Evolutionary conservation across 2,888 invertebrate species (phyloP), one percentile per base, ranked within the genome.

Genomic region (Epinotia demarniana): DNA sequence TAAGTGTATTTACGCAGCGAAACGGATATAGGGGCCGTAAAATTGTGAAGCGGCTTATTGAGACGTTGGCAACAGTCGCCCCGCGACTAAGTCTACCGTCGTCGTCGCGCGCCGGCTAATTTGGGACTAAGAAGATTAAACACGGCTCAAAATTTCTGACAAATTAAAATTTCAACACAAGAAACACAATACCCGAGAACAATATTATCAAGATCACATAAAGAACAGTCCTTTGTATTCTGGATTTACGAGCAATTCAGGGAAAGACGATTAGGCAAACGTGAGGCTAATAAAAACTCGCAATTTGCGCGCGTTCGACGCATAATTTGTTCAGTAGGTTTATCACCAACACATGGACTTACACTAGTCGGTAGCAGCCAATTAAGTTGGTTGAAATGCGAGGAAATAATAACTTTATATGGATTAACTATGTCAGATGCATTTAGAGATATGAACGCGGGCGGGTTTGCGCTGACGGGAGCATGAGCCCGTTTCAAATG

Each of bases 1-100:
- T 93, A 93, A 92, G 92, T 89, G 90, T 92, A 92, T 92, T 93
- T 92, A 93, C 90, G 91, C 90, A 90, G 90, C 89, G 90, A 89
- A 92, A 91, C 92, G 93, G 92, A 93, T 93, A 92, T 91, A 90
- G 91, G 86, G 88, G 89, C 89, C 86, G 89, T 92, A 92, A 92
- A 92, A 90, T 90, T 92, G 89, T 90, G 89, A 89, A 89, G 84
- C 91, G 87, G 89, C 90, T 91, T 92, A 92, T 92, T 92, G 91
- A 92, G 91, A 90, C 88, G 92, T 92, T 92, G 92, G 93, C 93
- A 91, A 88, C 88, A 83, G 87, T 85, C 86, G 80, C 80, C 85
- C 87, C 87, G 87, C 83, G 83, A 86, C 87, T 86, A 89, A 89
- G 90, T 90, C 90, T 90, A 89, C 84, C 86, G 86, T 84, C 85